Base-by-base conservation (phyloP, 1,140 invertebrate genomes). In the Plutomurus gul region DNA sequence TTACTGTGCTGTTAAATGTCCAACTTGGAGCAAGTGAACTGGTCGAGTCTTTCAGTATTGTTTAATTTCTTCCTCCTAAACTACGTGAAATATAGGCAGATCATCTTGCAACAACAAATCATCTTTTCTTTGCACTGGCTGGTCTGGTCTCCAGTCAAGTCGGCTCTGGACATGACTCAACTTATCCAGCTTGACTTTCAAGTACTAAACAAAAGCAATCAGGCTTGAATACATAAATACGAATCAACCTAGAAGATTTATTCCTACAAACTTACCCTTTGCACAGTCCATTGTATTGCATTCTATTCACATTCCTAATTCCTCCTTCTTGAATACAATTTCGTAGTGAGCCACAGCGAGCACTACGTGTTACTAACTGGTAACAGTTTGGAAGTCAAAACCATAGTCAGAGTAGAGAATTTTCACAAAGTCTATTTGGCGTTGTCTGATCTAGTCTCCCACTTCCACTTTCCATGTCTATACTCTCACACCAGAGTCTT, bases 111-210 rank as follows among this genome's bases (percentile, higher is more conserved):
- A 65, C 56, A n/a, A 65, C 56, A 65, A 65, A 65, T 65, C 56
- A 65, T 65, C 56, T 65, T 65, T 65, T 65, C 56, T 65, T 65
- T 65, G 56, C 56, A 65, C 56, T 65, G n/a, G n/a, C n/a, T n/a
- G n/a, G n/a, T n/a, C 27, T n/a, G 27, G 56, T 65, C 56, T 65
- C 27, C 27, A 65, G 56, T 65, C n/a, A n/a, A n/a, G n/a, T n/a
- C n/a, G n/a, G n/a, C n/a, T n/a, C 56, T 65, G 56, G 56, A 65
- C 56, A 65, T 60, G 51, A 60, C 39, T 43, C n/a, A n/a, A 43
- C 51, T 60, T 36, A 36, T 65, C 56, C 56, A 65, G 56, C 56
- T 65, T 65, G 22, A 36, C 56, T 65, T 33, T 65, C 27, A 65
- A 65, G 13, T 33, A 65, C 56, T 65, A 65, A 65, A 65, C 56